Conservation (phyloP, 2,888 invertebrate genomes). For the Scaptomyza cyrtandrae region DNA sequence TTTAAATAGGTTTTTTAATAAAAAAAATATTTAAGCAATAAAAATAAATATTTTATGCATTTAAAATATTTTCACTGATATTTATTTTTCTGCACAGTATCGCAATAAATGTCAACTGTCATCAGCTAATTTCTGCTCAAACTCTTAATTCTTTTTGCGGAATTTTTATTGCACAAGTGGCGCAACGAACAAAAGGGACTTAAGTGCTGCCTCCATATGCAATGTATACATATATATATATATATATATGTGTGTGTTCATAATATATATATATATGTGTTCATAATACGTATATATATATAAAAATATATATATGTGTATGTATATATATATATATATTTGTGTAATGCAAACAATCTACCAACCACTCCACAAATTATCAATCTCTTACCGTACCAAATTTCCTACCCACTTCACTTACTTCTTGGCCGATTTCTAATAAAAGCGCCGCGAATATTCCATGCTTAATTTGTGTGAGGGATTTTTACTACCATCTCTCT, state of each 20-base stretch:
- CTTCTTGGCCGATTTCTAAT: conserved; percentile 63
- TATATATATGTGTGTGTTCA: too few species aligned
- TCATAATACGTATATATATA: background rate
- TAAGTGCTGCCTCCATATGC: conserved; percentile 32
- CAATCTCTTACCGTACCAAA: conserved; percentile 19
- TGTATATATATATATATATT: background rate
- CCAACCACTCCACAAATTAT: conserved; percentile 18
- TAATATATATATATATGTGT: background rate
- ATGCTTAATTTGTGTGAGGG: conserved; percentile 60
- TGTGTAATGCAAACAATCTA: conserved; percentile 18
- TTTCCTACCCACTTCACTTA: background rate
- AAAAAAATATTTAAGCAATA: background rate
- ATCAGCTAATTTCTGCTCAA: conserved; percentile 5
- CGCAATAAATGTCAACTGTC: conserved; percentile 4
- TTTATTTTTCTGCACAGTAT: conserved; percentile 1
- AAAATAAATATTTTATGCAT: background rate
- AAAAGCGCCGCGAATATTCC: conserved; percentile 69
- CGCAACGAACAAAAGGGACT: conserved; percentile 6
- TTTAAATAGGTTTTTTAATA: too few species aligned
- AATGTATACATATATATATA: conserved; percentile 11
- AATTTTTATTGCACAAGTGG: conserved; percentile 59
- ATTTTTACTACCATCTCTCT: too few species aligned
- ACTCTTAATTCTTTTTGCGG: conserved; percentile 42
- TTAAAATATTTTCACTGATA: background rate
- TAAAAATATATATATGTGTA: too few species aligned